Evolutionary conservation across 1,140 invertebrate genomes (phyloP), one percentile per base, ranked within the genome.

Genomic region (Parasteatoda tepidariorum): DNA sequence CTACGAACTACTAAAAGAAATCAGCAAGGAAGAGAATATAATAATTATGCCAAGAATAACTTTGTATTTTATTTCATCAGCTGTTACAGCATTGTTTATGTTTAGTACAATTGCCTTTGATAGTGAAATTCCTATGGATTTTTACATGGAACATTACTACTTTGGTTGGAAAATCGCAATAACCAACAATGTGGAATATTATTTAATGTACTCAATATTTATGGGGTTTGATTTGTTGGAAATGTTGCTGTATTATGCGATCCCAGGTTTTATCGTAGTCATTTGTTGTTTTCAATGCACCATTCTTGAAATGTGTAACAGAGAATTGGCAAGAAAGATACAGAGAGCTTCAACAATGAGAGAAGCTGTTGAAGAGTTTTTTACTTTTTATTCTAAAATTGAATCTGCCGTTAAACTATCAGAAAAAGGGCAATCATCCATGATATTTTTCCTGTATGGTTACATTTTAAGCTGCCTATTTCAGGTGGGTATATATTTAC

Each of bases 381-480:
- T 68, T 68, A 24, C 22, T 7, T 79, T 79, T 24, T 79, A 79
- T 28, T 13, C 41, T 0, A n/a, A 28, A 0, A 26, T 79, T 13
- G 26, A 62, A 26, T 26, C n/a, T 3, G 38, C 30, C 7, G 28
- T 68, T 15, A 67, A 34, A n/a, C 1, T 22, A 1, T 41, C 76
- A 26, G 76, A 79, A 68, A 79, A 31, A 55, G 64, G 61, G 11
- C 24, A 67, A 38, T 79, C 76, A 2, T 48, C 76, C 48, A 67
- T 79, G 5, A 33, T 59, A 33, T 79, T 79, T 24, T 68, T 79
- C n/a, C 34, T 79, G 1, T 79, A 79, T 18, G 62, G 7, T 4
- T 79, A 79, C 13, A 79, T 64, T 28, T 26, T 79, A 18, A 57
- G 76, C 26, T 67, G 62, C 18, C 15, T 79, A 15, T 79, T 59